Conservation (phyloP, 1,140 invertebrate species). For the Cydia strobilella region DNA sequence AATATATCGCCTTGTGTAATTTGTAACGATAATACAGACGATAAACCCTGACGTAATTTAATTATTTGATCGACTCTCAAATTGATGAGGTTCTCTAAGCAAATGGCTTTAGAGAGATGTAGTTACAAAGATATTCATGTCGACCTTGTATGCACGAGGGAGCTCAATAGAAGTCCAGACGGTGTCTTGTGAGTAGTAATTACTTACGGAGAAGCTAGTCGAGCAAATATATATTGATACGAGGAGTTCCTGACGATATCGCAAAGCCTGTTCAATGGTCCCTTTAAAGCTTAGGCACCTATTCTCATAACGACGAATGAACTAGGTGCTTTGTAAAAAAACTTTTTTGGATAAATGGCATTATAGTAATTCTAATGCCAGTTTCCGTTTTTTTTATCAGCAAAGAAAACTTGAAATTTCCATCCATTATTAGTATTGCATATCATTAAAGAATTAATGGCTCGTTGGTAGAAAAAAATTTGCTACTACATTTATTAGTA, state of each 20-base stretch:
- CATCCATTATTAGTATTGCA: not conserved
- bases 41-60: slow-evolving; percentile 2
- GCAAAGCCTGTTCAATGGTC: not conserved
- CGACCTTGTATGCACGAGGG: slow-evolving; percentile 10
- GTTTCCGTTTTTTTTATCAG: not conserved
- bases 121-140: slow-evolving; percentile 12
- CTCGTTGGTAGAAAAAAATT: too few relatives aligned
- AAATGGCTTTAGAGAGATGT: slow-evolving; percentile 14
- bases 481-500: too few relatives aligned
- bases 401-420: not conserved
- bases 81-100: slow-evolving; percentile 1
- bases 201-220: slow-evolving; percentile 22
- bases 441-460: not conserved
- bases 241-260: not conserved
- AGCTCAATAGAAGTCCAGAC: slow-evolving; percentile 18
- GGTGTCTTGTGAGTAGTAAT: slow-evolving; percentile 29
- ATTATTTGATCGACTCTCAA: slow-evolving; percentile 8
- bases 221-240: slow-evolving; percentile 22
- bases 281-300: not conserved
- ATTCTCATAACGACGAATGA: not conserved
- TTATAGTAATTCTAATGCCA: not conserved
- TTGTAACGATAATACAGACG: not conserved
- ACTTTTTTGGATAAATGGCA: not conserved
- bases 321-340: not conserved
- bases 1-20: slow-evolving; percentile 6